Conservation (phyloP, 2,797 vertebrate species). For the Clarias fuscus region DNA sequence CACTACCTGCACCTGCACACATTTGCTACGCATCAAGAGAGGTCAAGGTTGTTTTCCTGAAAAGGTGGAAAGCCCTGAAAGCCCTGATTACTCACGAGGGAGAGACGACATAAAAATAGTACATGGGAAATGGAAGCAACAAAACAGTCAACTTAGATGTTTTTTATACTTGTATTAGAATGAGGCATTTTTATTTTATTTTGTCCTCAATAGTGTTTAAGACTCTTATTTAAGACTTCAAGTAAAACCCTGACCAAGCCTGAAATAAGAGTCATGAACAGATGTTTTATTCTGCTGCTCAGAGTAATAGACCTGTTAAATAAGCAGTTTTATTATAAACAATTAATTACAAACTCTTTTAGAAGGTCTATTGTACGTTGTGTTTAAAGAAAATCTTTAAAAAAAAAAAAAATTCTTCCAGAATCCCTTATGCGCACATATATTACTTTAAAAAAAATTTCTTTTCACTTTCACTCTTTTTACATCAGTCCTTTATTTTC, state of each 20-base stretch:
- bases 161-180: slow-evolving; percentile 16
- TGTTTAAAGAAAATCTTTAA: neutral
- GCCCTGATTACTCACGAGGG: slow-evolving; percentile 47
- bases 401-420: no score
- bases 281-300: neutral
- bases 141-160: slow-evolving; percentile 46
- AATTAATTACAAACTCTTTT: neutral
- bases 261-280: neutral
- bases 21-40: slow-evolving; percentile 45
- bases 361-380: neutral
- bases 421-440: neutral
- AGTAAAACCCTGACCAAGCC: neutral
- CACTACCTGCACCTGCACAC: slow-evolving; percentile 53
- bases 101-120: slow-evolving; percentile 29
- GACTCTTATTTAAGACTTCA: neutral
- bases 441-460: neutral
- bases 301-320: neutral
- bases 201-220: neutral
- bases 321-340: neutral
- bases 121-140: slow-evolving; percentile 46
- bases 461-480: neutral
- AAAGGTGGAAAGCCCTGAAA: slow-evolving; percentile 36
- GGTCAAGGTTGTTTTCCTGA: slow-evolving; percentile 49
- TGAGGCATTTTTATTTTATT: neutral
- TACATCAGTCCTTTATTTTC: neutral